These are phyloP conservation scores for Xestobium rufovillosum DNA, from an alignment of 2,888 invertebrate genomes.

Conservation along the genomic window DNA sequence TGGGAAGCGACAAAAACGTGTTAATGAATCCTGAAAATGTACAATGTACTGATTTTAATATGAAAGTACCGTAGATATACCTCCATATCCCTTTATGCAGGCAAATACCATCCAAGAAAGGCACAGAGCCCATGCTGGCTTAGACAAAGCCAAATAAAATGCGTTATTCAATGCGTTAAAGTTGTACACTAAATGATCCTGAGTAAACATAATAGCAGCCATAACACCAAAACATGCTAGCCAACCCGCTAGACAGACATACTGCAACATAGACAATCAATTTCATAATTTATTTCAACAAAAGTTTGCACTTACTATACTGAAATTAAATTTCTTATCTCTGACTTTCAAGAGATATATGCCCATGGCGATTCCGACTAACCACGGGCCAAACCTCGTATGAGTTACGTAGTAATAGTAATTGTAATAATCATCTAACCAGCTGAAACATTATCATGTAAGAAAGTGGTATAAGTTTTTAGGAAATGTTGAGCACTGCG, in stretches of 20 bases:
- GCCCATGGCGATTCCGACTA: not conserved
- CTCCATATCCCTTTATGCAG: constrained; percentile 46
- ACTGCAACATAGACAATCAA: no score
- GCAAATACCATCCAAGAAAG: constrained; percentile 48
- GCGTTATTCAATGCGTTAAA: constrained; percentile 36
- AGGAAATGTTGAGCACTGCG: no score
- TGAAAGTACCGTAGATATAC: no score
- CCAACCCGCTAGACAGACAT: no score
- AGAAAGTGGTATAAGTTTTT: no score
- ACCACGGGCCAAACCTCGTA: not conserved
- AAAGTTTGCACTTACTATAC: not conserved
- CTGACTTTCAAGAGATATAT: no score
- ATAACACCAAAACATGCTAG: no score
- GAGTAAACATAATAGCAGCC: not conserved
- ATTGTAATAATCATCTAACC: not conserved
- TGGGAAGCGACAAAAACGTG: constrained; percentile 42
- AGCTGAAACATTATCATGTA: no score
- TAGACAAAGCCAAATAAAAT: constrained; percentile 41
- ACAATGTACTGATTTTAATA: no score
- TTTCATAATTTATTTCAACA: no score
- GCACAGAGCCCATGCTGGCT: constrained; percentile 44
- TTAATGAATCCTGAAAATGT: constrained; percentile 41
- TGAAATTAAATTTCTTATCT: not conserved
- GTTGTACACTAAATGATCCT: constrained; percentile 24
- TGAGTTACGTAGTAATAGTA: constrained; percentile 1